Conservation (phyloP, 2,797 vertebrate genomes). For the Sphenopsis melanotis region DNA sequence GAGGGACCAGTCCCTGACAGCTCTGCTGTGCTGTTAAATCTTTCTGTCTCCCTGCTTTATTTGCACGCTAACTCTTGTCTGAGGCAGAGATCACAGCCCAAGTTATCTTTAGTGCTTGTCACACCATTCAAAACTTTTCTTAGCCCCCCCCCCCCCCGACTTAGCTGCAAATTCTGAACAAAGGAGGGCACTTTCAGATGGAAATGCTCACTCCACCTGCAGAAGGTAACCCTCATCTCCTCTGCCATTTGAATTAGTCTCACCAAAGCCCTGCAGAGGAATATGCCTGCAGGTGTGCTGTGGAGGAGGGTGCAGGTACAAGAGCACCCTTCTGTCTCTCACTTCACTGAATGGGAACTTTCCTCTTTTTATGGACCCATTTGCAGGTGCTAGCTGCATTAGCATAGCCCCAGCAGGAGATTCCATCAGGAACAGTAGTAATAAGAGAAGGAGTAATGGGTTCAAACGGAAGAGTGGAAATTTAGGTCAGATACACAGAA, state of each 20-base stretch:
- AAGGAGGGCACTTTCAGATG: neutral
- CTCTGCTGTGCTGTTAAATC: neutral
- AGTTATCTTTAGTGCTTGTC: neutral
- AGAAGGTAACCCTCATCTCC: neutral
- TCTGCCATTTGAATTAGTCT: neutral
- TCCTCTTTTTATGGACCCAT: neutral
- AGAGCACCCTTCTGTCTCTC: neutral
- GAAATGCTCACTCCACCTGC: neutral
- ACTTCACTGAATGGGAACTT: neutral
- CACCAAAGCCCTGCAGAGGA: neutral
- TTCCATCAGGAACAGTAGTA: neutral
- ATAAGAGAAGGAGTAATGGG: neutral
- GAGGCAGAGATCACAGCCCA: neutral
- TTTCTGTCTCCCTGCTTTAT: neutral
- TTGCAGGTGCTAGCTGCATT: slow-evolving; percentile 5
- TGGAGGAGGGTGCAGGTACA: neutral
- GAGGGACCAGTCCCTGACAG: neutral
- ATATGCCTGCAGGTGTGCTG: neutral
- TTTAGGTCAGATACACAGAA: neutral
- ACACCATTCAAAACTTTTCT: neutral
- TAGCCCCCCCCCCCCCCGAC: rapidly evolving
- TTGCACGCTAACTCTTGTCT: neutral
- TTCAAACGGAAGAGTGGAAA: neutral
- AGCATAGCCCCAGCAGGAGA: neutral
- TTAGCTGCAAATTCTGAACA: neutral